Base-by-base conservation (phyloP, 1,140 invertebrate species). In the Aphelinus atriplicis region DNA sequence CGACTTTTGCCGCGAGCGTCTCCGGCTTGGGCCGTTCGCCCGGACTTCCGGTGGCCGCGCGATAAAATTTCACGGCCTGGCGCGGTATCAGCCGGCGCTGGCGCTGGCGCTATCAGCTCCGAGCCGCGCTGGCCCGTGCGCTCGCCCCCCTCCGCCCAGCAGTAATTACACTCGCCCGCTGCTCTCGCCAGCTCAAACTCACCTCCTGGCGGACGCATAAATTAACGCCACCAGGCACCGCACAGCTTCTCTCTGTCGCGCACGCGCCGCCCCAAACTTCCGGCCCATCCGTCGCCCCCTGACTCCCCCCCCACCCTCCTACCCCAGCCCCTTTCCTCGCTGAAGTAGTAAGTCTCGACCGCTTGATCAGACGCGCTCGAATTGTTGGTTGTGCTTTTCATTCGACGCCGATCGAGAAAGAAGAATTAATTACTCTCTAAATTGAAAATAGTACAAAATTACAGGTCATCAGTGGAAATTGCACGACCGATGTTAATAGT, bases 21-120 rank as follows among this genome's bases (percentile, higher is more conserved):
- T 26, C 26, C 26, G 26, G 26, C 26, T 26, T 26, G 26, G 26
- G 4, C 51, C 9, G 51, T 53, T 53, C 9, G 51, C 9, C 70
- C 71, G 45, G 65, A 74, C 73, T 74, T 74, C 66, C 73, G 69
- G 46, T 70, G 45, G 46, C 9, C 4, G 43, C 67, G 62, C 67
- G 73, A 75, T 71, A 75, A 75, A 71, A 75, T 71, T 75, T 75
- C 67, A 46, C 73, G 43, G 48, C 45, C 42, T 56, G 47, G 55
- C 55, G 42, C 55, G 56, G 26, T 26, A 26, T 26, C 26, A 26
- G 26, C 26, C 26, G 26, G 26, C 26, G 26, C 26, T 26, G 26
- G 26, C 26, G 26, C 26, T 26, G 7, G 58, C 63, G 60, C 64
- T 74, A 74, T 74, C 73, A 74, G 73, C 73, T 48, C 48, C 66